Base-by-base conservation (phyloP, 2,113 vertebrate genomes). In the Urocolius indicus region DNA sequence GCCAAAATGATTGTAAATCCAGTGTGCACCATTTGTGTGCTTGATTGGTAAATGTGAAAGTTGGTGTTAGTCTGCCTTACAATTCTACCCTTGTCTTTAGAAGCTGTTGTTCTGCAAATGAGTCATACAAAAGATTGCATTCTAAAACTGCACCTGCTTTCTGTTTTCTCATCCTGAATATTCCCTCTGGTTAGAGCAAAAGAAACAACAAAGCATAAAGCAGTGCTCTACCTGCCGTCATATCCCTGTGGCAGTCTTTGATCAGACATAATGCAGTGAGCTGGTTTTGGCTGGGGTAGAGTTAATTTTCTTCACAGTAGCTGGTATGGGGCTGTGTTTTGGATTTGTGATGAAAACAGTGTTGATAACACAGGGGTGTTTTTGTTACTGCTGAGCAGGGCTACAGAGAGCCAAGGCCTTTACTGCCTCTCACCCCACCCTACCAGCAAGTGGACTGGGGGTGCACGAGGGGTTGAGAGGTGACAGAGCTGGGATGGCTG, bases 241-340 rank as follows among this genome's bases (percentile, higher is more conserved):
- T 30, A 38, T 73, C 58, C 45, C 54, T 92, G 58, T 82, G 80
- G 67, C 79, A 92, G 10, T 54, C 86, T 94, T 93, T 91, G 84
- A 91, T 89, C 74, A 75, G 58, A 79, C 32, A n/a, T 71, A 49
- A 79, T 66, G 49, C 41, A 58, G 21, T 73, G 38, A 41, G 38
- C 38, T 41, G 38, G 38, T 41, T 41, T 41, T 41, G 38, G 38
- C 38, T 41, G 38, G 38, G 38, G 38, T 41, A 41, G 38, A 41
- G 38, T 41, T 41, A 41, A 9, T 41, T 41, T 41, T 41, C 38
- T 41, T 41, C 38, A 41, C 38, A 41, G 38, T 41, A 41, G 38
- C 38, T 41, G 38, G 38, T 41, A 41, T 12, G 12, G 38, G 38
- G 38, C 12, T 41, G 12, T 41, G 38, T 12, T 41, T 41, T 41